A percentile compares a stretch with the other conserved stretches of the same genome.
Conservation (phyloP, 1,140 invertebrate species). For the Calosoma granatense region DNA sequence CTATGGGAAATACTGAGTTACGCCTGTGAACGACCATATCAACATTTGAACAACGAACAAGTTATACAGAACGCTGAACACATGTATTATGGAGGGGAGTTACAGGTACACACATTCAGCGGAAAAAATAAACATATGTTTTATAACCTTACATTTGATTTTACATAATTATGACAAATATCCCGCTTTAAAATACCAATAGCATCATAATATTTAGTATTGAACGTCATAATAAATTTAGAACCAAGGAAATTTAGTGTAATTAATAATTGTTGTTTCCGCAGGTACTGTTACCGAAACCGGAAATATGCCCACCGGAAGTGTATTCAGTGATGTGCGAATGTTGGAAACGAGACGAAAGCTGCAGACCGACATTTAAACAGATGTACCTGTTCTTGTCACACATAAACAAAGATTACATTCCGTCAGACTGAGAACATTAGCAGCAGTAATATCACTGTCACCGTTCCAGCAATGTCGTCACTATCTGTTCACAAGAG, state of each 20-base stretch:
- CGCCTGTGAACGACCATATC: conserved; percentile 61
- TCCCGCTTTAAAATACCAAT: too few relatives aligned
- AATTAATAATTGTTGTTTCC: conserved; percentile 23
- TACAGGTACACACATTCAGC: conserved; percentile 37
- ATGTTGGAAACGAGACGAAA: conserved; percentile 64
- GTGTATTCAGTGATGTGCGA: conserved; percentile 69
- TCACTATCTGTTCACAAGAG: not conserved
- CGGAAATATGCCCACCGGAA: conserved; percentile 61
- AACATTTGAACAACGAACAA: conserved; percentile 58
- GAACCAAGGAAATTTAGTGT: conserved; percentile 12
- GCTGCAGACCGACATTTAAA: conserved; percentile 58
- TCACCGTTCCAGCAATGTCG: too few relatives aligned
- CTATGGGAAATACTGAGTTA: conserved; percentile 68
- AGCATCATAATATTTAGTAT: conserved; percentile 4
- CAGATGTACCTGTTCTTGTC: conserved; percentile 68
- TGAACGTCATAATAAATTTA: not conserved
- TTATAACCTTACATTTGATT: not conserved
- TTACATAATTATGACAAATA: not conserved
- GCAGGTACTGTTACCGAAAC: conserved; percentile 53
- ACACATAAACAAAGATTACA: conserved; percentile 40
- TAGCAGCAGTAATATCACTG: too few relatives aligned
- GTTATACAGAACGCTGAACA: conserved; percentile 64
- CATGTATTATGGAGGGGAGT: conserved; percentile 54
- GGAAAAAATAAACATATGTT: not conserved
- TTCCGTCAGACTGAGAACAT: conserved; percentile 35